A percentile compares a stretch with the other conserved stretches of the same genome.
These are phyloP conservation scores for Pterois miles DNA, from an alignment of 2,797 vertebrate species.

Conservation along the genomic window DNA sequence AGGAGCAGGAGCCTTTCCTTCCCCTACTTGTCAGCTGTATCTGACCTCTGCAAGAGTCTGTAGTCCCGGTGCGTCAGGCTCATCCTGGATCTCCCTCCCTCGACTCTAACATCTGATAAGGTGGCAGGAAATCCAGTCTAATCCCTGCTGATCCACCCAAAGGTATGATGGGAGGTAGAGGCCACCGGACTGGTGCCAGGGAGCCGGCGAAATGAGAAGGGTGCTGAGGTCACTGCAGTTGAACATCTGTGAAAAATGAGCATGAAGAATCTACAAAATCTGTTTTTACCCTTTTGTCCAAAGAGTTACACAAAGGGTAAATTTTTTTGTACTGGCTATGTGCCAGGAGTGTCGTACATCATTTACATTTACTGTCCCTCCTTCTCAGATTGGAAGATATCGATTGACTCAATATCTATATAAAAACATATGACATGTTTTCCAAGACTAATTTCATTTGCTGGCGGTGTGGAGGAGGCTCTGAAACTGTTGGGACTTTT, in stretches of 20 bases:
- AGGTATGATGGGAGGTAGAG: constrained; percentile 44
- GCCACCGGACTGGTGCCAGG: neutral
- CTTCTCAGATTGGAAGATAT: neutral
- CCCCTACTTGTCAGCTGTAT: constrained; percentile 9
- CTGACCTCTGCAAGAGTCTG: constrained; percentile 11
- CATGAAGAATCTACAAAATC: neutral
- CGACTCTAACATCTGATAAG: neutral
- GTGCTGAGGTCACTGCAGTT: constrained; percentile 8
- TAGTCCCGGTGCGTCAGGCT: neutral
- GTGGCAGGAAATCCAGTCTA: constrained; percentile 40
- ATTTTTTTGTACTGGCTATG: neutral
- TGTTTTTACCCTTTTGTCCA: neutral
- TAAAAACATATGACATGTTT: neutral
- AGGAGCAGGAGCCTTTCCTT: neutral
- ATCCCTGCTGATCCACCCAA: constrained; percentile 48
- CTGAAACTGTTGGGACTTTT: neutral
- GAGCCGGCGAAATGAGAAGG: neutral
- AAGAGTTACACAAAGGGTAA: neutral
- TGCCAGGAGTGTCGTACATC: neutral
- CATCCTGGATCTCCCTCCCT: neutral
- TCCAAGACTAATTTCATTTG: neutral
- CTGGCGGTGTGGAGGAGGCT: neutral
- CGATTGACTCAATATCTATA: neutral
- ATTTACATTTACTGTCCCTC: neutral
- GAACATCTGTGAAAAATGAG: neutral